Base-by-base conservation (phyloP, 2,888 invertebrate species). In the Serrognathus titanus region DNA sequence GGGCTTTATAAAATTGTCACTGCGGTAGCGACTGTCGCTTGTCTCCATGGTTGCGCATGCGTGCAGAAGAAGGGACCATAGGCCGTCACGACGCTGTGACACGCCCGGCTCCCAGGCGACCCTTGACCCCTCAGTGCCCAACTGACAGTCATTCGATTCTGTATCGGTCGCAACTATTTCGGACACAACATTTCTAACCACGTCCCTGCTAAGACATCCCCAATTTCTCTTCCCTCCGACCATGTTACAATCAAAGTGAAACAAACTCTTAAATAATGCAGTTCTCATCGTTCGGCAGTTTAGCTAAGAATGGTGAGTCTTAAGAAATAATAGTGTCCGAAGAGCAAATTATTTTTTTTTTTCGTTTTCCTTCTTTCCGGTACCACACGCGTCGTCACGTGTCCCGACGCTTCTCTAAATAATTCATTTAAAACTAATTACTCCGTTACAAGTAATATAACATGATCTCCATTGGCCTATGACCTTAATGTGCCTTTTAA, bases 101-200 rank as follows among this genome's bases (percentile, higher is more conserved):
- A 76, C 76, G 76, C 77, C 76, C 76, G 76, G 69, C 71, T 70
- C 71, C 71, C 73, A 71, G 69, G 69, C 75, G 76, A 76, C 75
- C 76, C 75, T 76, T 76, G 76, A 76, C 77, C 77, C 72, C 73
- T 72, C 72, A 70, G 73, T 74, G 73, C 69, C 73, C 73, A 70
- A 70, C 71, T 69, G 67, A 67, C 70, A 71, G 50, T 51, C 58
- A 46, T 46, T 53, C 50, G 51, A 54, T 49, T 48, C 54, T 55
- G 54, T 55, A 43, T 24, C 54, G 48, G 48, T 48, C 40, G 43
- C 13, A 43, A 16, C 20, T 43, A 43, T 43, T 43, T 20, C 43
- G 43, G 43, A 43, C 20, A 43, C 43, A 40, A 13, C 40, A 43
- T 43, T 43, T 43, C 43, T 43, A 16, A 43, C 13, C 43, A 20